Conservation (phyloP, 2,113 vertebrate genomes). For the Plecotus auritus region DNA sequence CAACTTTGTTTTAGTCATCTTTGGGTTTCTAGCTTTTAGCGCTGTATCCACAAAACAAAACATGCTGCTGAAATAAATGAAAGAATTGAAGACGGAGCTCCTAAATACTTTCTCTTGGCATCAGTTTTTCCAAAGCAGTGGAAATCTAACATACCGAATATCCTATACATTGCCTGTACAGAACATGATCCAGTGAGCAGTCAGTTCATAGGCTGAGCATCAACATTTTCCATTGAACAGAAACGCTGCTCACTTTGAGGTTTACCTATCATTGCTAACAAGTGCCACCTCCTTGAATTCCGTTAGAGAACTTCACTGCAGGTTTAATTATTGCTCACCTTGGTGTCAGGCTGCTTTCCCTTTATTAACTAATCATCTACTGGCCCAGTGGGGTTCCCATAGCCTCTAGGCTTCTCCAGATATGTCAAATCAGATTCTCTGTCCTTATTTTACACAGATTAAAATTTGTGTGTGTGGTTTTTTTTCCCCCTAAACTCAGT, state of each 20-base stretch:
- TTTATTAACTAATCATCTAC: conserved; percentile 74
- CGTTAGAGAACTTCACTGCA: conserved; percentile 46
- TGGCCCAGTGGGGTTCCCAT: conserved; percentile 54
- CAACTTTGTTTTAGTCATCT: neutral
- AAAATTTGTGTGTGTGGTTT: conserved; percentile 63
- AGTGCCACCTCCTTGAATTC: conserved; percentile 54
- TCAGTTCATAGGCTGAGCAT: neutral
- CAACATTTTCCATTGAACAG: conserved; percentile 21
- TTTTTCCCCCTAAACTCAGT: conserved; percentile 41
- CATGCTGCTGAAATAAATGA: neutral
- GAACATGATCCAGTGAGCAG: neutral
- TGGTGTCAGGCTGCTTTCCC: conserved; percentile 58
- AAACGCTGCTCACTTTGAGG: conserved; percentile 2
- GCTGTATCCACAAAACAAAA: neutral
- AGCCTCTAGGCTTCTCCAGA: conserved; percentile 62
- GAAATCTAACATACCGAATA: neutral
- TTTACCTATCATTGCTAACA: conserved; percentile 44
- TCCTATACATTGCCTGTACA: neutral
- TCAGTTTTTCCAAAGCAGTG: neutral
- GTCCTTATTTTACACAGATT: conserved; percentile 55
- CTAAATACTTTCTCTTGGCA: neutral
- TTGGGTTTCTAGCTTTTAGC: neutral
- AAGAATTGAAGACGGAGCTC: neutral
- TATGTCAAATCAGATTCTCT: conserved; percentile 71
- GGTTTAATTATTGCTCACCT: conserved; percentile 73